Evolutionary conservation across 2,888 invertebrate genomes (phyloP).

Genomic region (Aporophyla lueneburgensis): DNA sequence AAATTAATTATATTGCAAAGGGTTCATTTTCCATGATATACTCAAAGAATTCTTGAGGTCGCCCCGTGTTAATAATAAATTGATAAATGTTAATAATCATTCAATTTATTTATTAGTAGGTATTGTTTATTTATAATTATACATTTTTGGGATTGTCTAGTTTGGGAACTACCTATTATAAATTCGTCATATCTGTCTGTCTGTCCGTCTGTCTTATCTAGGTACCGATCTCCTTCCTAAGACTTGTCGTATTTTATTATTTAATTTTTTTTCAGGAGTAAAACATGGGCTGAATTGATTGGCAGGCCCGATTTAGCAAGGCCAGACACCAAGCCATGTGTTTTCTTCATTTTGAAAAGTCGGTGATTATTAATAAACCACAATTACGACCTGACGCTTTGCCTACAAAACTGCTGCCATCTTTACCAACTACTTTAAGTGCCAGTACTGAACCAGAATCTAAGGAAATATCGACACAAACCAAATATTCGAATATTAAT

Average conservation of each 20-base stretch:
- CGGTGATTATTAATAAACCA: constrained; percentile 40
- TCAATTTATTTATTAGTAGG: too few species aligned
- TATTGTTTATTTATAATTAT: not conserved
- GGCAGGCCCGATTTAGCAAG: constrained; percentile 50
- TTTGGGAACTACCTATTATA: not conserved
- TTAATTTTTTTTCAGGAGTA: constrained; percentile 8
- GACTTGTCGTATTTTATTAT: constrained; percentile 11
- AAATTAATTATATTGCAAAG: too few species aligned
- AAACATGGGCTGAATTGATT: constrained; percentile 28
- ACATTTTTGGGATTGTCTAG: too few species aligned
- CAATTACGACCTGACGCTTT: constrained; percentile 49
- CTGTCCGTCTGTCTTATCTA: not conserved
- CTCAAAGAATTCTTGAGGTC: too few species aligned
- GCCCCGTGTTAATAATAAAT: too few species aligned
- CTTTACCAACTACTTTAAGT: constrained; percentile 25
- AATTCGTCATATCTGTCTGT: not conserved
- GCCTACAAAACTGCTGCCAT: constrained; percentile 47
- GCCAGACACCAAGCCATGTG: constrained; percentile 44
- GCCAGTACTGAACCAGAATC: constrained; percentile 3
- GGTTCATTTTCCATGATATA: too few species aligned
- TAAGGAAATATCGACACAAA: constrained; percentile 21
- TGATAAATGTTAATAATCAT: too few species aligned
- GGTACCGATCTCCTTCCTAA: constrained; percentile 2
- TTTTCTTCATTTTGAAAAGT: constrained; percentile 50
- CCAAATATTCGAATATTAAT: constrained; percentile 11